Conservation (phyloP, 2,888 invertebrate species). For the Fragum sueziense region DNA sequence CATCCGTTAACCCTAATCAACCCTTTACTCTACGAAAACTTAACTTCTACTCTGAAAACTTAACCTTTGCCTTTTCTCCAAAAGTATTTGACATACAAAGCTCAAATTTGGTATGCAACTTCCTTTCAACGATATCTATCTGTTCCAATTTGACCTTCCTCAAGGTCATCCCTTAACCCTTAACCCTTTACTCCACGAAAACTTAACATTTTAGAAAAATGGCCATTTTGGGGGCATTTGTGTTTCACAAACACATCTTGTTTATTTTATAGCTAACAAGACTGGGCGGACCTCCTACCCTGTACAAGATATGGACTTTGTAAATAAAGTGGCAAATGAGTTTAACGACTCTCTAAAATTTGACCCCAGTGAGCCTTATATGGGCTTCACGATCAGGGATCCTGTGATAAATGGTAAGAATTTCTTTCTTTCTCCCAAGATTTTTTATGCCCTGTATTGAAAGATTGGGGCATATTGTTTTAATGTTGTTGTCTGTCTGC, state of each 20-base stretch:
- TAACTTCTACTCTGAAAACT: not conserved
- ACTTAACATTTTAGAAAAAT: too few species aligned
- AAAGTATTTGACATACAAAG: too few species aligned
- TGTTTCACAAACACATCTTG: too few species aligned
- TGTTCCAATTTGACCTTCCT: too few species aligned
- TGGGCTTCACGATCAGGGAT: conserved; percentile 97
- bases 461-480: not conserved
- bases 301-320: conserved; percentile 74
- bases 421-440: not conserved
- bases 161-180: too few species aligned
- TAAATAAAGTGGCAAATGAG: conserved; percentile 81
- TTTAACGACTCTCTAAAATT: conserved; percentile 85
- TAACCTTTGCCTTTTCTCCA: too few species aligned
- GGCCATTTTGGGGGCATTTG: too few species aligned
- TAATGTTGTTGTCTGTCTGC: not conserved
- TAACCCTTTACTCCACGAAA: too few species aligned
- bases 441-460: not conserved
- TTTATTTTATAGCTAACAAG: conserved; percentile 66
- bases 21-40: too few species aligned
- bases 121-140: too few species aligned
- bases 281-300: conserved; percentile 66
- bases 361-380: conserved; percentile 86
- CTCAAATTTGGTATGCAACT: too few species aligned
- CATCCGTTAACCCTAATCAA: too few species aligned
- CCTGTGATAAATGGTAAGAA: conserved; percentile 92